Evolutionary conservation across 2,113 vertebrate species (phyloP).

Genomic region (Aspiorhynchus laticeps): DNA sequence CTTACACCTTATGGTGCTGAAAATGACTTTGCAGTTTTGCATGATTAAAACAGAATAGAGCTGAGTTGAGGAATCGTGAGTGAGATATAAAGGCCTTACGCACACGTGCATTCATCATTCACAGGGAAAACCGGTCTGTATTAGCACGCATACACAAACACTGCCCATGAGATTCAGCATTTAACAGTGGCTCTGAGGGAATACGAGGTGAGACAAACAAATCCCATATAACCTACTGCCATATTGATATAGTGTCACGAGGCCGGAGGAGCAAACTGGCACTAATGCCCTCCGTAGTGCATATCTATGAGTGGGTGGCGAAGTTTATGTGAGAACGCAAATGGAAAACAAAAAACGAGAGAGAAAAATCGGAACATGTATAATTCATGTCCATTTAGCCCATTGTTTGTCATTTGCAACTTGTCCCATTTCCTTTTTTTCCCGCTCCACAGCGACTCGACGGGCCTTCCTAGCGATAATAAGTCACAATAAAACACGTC

Average conservation of each 20-base stretch:
- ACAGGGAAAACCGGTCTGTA: background rate
- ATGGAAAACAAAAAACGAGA: background rate
- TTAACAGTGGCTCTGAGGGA: slow-evolving; percentile 3
- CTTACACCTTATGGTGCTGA: slow-evolving; percentile 8
- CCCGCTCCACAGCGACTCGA: slow-evolving; percentile 31
- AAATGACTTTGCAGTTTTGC: slow-evolving; percentile 17
- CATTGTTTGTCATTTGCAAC: slow-evolving; percentile 1
- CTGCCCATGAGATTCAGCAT: slow-evolving; percentile 15
- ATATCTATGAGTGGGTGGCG: background rate
- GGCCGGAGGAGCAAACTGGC: background rate
- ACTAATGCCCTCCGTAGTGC: background rate
- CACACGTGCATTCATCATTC: slow-evolving; percentile 13
- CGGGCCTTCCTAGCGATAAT: slow-evolving; percentile 48
- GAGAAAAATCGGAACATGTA: slow-evolving; percentile 1
- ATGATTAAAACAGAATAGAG: slow-evolving; percentile 19
- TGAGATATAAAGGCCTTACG: background rate
- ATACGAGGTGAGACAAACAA: slow-evolving; percentile 19
- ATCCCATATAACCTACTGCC: background rate
- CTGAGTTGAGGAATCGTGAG: background rate
- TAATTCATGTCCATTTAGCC: slow-evolving; percentile 19
- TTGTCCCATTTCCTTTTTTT: slow-evolving; percentile 8
- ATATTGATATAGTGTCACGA: background rate
- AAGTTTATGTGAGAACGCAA: slow-evolving; percentile 22
- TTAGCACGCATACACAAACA: background rate
- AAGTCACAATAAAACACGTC: slow-evolving; percentile 42